Base-by-base conservation (phyloP, 2,797 vertebrate species). In the Tauraco hartlaubi region DNA sequence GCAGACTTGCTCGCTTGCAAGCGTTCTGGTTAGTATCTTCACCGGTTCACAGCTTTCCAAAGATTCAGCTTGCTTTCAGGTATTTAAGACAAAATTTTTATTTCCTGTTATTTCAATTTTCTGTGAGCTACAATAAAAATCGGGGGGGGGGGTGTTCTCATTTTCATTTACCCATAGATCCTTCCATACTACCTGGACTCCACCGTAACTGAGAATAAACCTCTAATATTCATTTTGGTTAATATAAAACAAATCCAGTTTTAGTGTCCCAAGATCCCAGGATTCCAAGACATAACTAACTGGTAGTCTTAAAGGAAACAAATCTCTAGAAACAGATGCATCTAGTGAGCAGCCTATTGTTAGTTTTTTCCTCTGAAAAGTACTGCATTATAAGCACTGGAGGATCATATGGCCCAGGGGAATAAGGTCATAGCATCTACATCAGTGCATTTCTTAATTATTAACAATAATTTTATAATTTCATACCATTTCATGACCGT, bases 71-170 rank as follows among this genome's bases (percentile, higher is more conserved):
- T 84, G n/a, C 49, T 94, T 77, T 31, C 48, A 77, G 12, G 41
- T 67, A 75, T 62, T 43, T 41, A 82, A 85, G 48, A 93, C 9
- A 94, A 56, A 43, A 28, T 8, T 66, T 77, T 83, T 80, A 76
- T 78, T 91, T 92, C 54, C 46, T 61, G 59, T 68, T 91, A 49
- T 74, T 93, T 88, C 29, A 58, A 22, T 83, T 82, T 91, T 72
- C 26, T 35, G 14, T 77, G 68, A 85, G 49, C 56, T 67, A 74
- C 75, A 71, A 26, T 68, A 61, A 85, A 86, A 92, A 80, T 31
- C 13, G 22, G 14, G 41, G 18, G 25, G 9, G 20, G 22, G 23
- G 20, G 22, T 12, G 25, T 9, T 85, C 54, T 88, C 55, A 73
- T 41, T 83, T 80, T 66, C 69, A 48, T 33, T 54, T 67, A 89